phyloP scores from a whole-genome alignment of 1,140 invertebrate genomes.

The Streblospio benedicti region DNA sequence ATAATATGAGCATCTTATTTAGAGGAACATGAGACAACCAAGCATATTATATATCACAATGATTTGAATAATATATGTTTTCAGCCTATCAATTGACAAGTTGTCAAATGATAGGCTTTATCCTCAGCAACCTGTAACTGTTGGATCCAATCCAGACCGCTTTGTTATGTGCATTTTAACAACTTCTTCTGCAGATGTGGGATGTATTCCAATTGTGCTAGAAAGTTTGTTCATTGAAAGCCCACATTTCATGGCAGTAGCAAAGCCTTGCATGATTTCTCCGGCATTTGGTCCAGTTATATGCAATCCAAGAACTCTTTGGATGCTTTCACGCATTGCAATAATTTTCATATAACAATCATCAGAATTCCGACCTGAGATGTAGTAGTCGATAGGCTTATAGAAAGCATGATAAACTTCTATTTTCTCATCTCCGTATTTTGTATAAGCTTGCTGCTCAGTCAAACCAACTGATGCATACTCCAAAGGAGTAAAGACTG shows the following conservation, averaged over 20 bases:
- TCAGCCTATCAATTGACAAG: neutral
- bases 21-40: too few relatives aligned
- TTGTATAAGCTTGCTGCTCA: conserved; percentile 73
- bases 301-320: neutral
- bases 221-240: neutral
- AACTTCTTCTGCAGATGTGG: neutral
- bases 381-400: conserved; percentile 87
- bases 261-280: neutral
- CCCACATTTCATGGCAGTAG: neutral
- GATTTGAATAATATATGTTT: too few relatives aligned
- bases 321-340: too few relatives aligned
- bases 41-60: too few relatives aligned
- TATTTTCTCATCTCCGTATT: conserved; percentile 53
- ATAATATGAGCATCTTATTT: too few relatives aligned
- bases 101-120: neutral
- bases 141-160: neutral
- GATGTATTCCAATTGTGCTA: neutral
- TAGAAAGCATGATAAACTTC: conserved; percentile 81
- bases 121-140: neutral
- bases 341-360: conserved; percentile 55
- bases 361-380: conserved; percentile 61
- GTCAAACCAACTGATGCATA: conserved; percentile 88
- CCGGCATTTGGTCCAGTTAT: neutral
- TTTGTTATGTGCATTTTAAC: neutral
- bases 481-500: conserved; percentile 92